Conservation (phyloP, 2,113 vertebrate species). For the Sula dactylatra region DNA sequence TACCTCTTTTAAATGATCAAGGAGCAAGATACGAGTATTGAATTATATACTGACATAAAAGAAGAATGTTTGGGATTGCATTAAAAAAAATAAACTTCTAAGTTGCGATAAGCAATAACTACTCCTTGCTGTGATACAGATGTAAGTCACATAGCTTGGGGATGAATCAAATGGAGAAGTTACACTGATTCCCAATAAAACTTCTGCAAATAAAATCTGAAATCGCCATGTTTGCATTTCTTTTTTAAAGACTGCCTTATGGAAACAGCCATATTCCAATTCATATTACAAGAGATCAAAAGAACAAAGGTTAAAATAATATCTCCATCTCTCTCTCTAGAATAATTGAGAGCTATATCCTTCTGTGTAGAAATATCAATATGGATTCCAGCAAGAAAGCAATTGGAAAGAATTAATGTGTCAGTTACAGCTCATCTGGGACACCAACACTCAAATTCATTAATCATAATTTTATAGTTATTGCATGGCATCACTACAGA, state of each 20-base stretch:
- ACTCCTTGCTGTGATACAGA: not conserved
- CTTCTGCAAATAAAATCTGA: not conserved
- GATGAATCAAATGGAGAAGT: conserved; percentile 7
- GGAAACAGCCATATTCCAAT: not conserved
- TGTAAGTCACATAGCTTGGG: not conserved
- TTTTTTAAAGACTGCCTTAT: not conserved
- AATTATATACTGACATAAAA: not conserved
- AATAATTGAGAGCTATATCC: not conserved
- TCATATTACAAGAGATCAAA: not conserved
- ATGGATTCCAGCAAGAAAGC: not conserved
- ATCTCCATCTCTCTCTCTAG: not conserved
- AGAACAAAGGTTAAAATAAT: conserved; percentile 1
- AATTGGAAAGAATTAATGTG: not conserved
- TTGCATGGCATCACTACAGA: not conserved
- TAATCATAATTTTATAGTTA: not conserved
- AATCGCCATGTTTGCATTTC: not conserved
- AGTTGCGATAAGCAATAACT: not conserved
- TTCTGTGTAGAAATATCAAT: not conserved
- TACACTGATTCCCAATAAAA: not conserved
- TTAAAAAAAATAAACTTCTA: not conserved
- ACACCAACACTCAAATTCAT: not conserved
- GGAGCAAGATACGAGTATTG: not conserved
- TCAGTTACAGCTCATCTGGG: not conserved
- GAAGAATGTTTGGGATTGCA: not conserved
- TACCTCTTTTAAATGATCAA: not conserved